Evolutionary conservation across 2,888 invertebrate genomes (phyloP).

Genomic region (Schizotus pectinicornis): DNA sequence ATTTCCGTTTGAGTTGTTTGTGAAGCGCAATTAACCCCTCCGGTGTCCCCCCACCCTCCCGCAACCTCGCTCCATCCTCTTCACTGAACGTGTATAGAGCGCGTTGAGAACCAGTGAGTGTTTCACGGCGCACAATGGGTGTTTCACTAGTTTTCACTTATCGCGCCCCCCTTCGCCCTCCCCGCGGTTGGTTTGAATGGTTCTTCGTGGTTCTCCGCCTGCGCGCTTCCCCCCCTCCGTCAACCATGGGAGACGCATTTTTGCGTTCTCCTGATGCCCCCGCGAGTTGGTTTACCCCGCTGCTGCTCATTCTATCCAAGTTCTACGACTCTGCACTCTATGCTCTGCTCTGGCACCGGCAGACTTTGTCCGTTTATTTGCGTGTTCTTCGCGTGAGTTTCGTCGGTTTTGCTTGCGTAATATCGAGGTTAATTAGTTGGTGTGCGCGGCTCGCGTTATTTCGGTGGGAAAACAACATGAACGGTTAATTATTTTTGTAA

Average conservation of each 20-base stretch:
- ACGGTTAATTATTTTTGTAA: too few species aligned
- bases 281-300: conserved; percentile 4
- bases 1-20: conserved; percentile 39
- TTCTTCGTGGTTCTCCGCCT: conserved; percentile 38
- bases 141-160: conserved; percentile 39
- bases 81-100: too few species aligned
- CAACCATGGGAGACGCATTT: conserved; percentile 28
- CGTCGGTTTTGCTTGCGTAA: background rate
- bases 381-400: background rate
- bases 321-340: background rate
- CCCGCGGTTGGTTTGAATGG: conserved; percentile 41
- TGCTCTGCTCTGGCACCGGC: background rate
- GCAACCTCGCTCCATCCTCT: conserved; percentile 30
- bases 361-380: background rate
- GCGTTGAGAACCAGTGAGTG: conserved; percentile 25
- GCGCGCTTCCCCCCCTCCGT: conserved; percentile 40
- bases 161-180: conserved; percentile 28
- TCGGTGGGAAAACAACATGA: too few species aligned
- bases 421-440: background rate
- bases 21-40: conserved; percentile 34
- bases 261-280: conserved; percentile 12
- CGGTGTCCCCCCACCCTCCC: conserved; percentile 49
- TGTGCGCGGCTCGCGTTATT: background rate
- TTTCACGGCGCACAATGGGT: conserved; percentile 36
- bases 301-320: background rate